Base-by-base conservation (phyloP, 2,113 vertebrate species). In the Laticauda laticaudata region DNA sequence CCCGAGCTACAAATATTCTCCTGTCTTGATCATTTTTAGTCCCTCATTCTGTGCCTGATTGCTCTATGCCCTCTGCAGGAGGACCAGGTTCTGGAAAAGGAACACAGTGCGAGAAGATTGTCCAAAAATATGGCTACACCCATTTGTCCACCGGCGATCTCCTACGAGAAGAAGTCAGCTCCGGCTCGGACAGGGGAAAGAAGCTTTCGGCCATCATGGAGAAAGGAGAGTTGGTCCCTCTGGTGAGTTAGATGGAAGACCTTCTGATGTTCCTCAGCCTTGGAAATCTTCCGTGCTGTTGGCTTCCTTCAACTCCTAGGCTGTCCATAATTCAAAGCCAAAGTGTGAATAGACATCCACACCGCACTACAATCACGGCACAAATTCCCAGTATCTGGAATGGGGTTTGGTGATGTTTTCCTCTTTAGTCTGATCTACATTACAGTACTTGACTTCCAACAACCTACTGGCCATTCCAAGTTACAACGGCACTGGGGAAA, bases 1-100 rank as follows among this genome's bases (percentile, higher is more conserved):
- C 55, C 20, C 0, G 5, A 56, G 55, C 55, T 56, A 21, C 55
- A 56, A 56, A 56, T 21, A 56, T 21, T 7, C 55, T 6, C 55
- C 55, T 56, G 20, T 56, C 20, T 2, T 56, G 55, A 56, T 56
- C 21, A 21, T 57, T 57, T 57, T 57, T 57, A 24, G 21, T 57
- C 56, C 21, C 29, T 11, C 0, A 6, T 51, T 48, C 26, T 15
- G 55, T 3, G 57, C 4, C 8, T 6, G 14, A n/a, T 6, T 51
- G 29, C 90, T 55, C 34, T 0, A 0, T 48, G 75, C 96, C 87
- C 75, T 89, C 95, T 96, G 90, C 95, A 99, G 99, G 99, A 2
- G 99, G 99, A n/a, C 99, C 99, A 0, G 99, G 99, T 95, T 99
- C 99, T 0, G 99, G 99, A 51, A 99, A 99, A 57, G 99, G 99